Base-by-base conservation (phyloP, 2,797 vertebrate genomes). In the Pelochelys cantorii region DNA sequence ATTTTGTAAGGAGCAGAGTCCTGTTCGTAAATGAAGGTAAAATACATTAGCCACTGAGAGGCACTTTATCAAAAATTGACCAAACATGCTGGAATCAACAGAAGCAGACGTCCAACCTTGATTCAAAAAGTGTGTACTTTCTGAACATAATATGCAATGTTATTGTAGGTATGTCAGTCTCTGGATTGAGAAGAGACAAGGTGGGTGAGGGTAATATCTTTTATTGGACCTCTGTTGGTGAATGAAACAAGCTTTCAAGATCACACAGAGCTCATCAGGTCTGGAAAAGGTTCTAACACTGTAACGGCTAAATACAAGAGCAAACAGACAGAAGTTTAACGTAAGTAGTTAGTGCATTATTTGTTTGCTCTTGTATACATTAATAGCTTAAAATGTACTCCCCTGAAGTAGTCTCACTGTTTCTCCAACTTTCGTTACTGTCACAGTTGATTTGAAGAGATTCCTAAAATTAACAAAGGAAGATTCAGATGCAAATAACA, bases 331-430 rank as follows among this genome's bases (percentile, higher is more conserved):
- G 29, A 62, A 60, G 14, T 7, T 48, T 48, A 48, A 48, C 42
- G 8, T 8, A 48, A 48, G 42, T 48, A 48, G 42, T 48, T 48
- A 48, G 42, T 48, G 42, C 42, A 48, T 48, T 48, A 48, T 48
- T 48, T 7, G 42, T 48, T 29, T 54, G 53, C 53, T 42, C 37
- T 22, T 95, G 55, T 78, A 59, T 25, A 81, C 2, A 11, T 52
- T 37, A 52, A 10, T 12, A 42, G 15, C 52, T 5, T 31, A 82
- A 60, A 42, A 81, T 81, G 62, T 53, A 96, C 97, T 97, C 96
- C 98, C 98, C 96, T 96, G 98, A 98, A 86, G 91, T 94, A 90
- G 93, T 37, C 75, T 98, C 98, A 93, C 85, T 92, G 80, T 82
- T 80, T 89, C 92, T 96, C 81, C 92, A 90, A 92, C 88, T 95